Base-by-base conservation (phyloP, 2,797 vertebrate species). In the Myotis findleyi region DNA sequence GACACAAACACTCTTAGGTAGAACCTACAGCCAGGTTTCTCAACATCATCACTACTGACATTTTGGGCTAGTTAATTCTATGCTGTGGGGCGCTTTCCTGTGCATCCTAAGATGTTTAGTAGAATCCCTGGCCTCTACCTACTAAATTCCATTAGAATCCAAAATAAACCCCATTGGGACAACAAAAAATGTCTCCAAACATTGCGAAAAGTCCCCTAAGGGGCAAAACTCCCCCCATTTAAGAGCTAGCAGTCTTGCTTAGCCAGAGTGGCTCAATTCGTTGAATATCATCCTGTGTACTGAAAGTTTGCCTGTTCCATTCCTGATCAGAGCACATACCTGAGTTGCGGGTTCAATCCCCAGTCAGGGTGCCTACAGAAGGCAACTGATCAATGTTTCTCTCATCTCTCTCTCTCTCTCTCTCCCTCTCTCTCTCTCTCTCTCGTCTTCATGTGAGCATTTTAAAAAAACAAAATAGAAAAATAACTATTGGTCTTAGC, bases 81-180 rank as follows among this genome's bases (percentile, higher is more conserved):
- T 3, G 51, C 0, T 13, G 6, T 33, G n/a, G 7, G 30, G 6
- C 0, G 0, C 23, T 47, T 4, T 27, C 57, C 13, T 41, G 16
- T 38, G 13, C 38, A 30, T 81, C 14, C 2, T 7, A 55, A 47
- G 64, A 75, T 73, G 16, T 44, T 83, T 38, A 75, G 49, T 25
- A 8, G 7, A 10, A 44, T 33, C 16, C 57, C 17, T 73, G 11
- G 3, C 53, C 64, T 72, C 44, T 36, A 16, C 30, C 36, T 44
- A 38, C 20, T 23, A 38, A 10, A n/a, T 21, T n/a, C 25, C 73
- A n/a, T 51, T n/a, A 47, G 13, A 23, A 33, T 7, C 16, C n/a
- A 69, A 69, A 38, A 69, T 75, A 51, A 76, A 51, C 10, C 30
- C 33, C 36, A 59, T 5, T 10, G 25, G 3, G 12, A 80, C 41